Evolutionary conservation across 2,797 vertebrate species (phyloP), one percentile per base, ranked within the genome.

Genomic region (Picus viridis): DNA sequence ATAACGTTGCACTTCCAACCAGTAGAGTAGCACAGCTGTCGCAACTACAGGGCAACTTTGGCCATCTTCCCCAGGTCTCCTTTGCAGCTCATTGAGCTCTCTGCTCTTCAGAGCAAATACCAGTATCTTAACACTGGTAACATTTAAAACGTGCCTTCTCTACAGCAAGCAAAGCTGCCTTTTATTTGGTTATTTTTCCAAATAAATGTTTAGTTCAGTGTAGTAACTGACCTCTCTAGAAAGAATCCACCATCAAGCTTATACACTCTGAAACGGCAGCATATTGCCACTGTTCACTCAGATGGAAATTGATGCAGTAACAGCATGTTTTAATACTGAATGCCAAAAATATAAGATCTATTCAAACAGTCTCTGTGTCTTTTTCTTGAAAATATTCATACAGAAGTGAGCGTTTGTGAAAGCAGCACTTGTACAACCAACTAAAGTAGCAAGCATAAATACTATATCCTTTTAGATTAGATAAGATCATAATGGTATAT

Each of bases 181-280:
- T 32, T 45, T 36, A 70, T 92, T 75, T 34, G 39, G 36, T 73
- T 91, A 79, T 39, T 26, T 53, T 43, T 43, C 41, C 41, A 43
- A 90, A 89, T 43, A 34, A 0, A 4, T 54, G 86, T 91, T 93
- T 83, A 90, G 88, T 91, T 89, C 57, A 39, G 24, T 41, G 32
- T 27, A 89, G 51, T 84, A 93, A 61, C 83, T 85, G 75, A 78
- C 49, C 58, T 32, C 61, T 36, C 34, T 30, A 94, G 88, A 79
- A 91, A 94, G 86, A 94, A 93, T 76, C 72, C 92, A 84, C 58
- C 69, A 90, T 74, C 71, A 90, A 76, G 49, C 65, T 90, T n/a
- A 82, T 13, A 29, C 6, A 43, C 30, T 24, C 3, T 83, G 72
- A 91, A 88, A 73, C 12, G 82, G 58, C 41, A 88, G 64, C 70